Evolutionary conservation across 35 echinoderm and acorn worm genomes (phyloP).

Genomic region (Ptychodera flava): DNA sequence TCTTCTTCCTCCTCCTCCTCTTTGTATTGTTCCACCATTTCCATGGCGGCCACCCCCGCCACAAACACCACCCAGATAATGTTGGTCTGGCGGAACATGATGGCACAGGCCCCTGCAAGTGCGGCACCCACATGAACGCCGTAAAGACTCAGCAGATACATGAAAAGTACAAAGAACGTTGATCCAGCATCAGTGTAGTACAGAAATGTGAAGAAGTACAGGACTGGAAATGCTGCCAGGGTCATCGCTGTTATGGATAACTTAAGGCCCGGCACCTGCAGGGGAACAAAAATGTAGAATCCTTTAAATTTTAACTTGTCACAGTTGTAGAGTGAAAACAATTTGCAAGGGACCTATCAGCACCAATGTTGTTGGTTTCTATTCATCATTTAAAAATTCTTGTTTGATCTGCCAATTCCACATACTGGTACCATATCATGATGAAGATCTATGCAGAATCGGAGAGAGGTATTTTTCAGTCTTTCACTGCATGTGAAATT

Average conservation of each 20-base stretch:
- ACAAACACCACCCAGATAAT: slow-evolving; percentile 95
- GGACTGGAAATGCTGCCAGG: slow-evolving; percentile 54
- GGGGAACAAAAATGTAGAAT: neutral
- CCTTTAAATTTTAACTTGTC: neutral
- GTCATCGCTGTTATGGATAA: slow-evolving; percentile 43
- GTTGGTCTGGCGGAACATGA: slow-evolving; percentile 96
- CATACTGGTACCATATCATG: no score
- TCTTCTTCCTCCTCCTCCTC: slow-evolving; percentile 23
- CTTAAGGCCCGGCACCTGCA: neutral
- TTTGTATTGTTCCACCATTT: slow-evolving; percentile 44
- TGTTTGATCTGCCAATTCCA: no score
- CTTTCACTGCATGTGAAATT: no score
- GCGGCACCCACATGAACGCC: slow-evolving; percentile 66
- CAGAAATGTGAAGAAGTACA: slow-evolving; percentile 90
- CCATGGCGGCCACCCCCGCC: slow-evolving; percentile 53
- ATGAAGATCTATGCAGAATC: no score
- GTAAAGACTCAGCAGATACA: slow-evolving; percentile 71
- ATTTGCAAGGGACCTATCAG: no score
- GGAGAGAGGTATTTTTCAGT: no score
- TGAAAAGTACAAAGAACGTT: slow-evolving; percentile 85
- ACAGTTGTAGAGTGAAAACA: no score
- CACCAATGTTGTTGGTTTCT: no score
- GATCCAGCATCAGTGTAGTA: slow-evolving; percentile 97
- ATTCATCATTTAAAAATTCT: no score
- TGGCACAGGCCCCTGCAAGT: slow-evolving; percentile 41